Conservation (phyloP, 53 echinoderm and acorn worm genomes). For the Holothuria leucospilota region DNA sequence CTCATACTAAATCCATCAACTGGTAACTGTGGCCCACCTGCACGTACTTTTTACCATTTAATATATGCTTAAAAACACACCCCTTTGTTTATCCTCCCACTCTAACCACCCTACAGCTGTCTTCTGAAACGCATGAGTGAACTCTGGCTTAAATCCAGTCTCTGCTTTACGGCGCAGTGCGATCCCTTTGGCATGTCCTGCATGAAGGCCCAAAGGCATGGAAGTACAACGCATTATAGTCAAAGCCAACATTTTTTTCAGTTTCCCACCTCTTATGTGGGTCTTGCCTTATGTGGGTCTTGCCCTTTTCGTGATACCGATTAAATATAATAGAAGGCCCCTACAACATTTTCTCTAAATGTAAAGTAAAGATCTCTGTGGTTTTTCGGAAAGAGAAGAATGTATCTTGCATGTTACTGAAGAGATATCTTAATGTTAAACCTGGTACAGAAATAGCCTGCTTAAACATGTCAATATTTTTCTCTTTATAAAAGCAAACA, state of each 20-base stretch:
- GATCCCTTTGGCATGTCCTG: conserved; percentile 69
- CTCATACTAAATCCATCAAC: neutral
- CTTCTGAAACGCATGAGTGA: neutral
- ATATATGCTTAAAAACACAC: conserved; percentile 25
- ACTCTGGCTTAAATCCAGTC: conserved; percentile 32
- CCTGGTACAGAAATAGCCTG: neutral
- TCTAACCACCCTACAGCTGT: conserved; percentile 48
- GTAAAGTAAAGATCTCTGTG: neutral
- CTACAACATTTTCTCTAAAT: neutral
- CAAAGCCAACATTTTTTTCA: conserved; percentile 60
- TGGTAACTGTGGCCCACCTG: conserved; percentile 2
- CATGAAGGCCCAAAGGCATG: conserved; percentile 63
- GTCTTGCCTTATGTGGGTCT: conserved; percentile 8
- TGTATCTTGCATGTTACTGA: neutral
- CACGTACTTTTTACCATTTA: conserved; percentile 6
- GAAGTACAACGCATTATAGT: conserved; percentile 74
- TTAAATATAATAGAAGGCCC: conserved; percentile 60
- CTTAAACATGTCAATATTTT: conserved; percentile 44
- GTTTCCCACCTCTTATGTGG: conserved; percentile 18
- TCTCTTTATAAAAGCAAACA: conserved; percentile 47
- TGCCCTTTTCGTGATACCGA: conserved; percentile 57
- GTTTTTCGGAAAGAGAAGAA: neutral
- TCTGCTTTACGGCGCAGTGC: conserved; percentile 49
- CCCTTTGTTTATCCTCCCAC: conserved; percentile 13
- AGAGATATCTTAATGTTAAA: neutral